Evolutionary conservation across 2,797 vertebrate genomes (phyloP), one percentile per base, ranked within the genome.

Genomic region (Coccyzus lansbergi): DNA sequence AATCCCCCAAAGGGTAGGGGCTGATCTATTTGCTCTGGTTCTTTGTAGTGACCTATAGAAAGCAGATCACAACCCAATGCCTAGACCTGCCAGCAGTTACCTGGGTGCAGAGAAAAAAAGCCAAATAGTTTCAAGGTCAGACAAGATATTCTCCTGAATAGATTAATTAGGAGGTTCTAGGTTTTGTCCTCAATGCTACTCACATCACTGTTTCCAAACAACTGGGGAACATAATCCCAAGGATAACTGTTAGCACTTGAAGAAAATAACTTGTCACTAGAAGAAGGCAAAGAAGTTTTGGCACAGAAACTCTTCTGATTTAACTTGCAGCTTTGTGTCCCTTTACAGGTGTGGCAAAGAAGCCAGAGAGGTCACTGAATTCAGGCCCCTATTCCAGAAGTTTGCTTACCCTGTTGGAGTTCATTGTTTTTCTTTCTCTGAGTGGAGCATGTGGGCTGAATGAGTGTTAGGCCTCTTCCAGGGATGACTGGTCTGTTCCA

Each of bases 381-480:
- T 64, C 3, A 36, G 33, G 25, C 2, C 9, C 4, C 10, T 82
- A 42, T 60, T 14, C 31, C 46, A 84, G 60, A 63, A 59, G 4
- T 2, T 17, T 52, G 2, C 48, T 90, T 5, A 5, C 34, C 0
- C 0, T 49, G 40, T 34, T 46, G 31, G 62, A 80, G 13, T 76
- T 10, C 6, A 13, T 21, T 29, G 34, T 44, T 72, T 81, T 49
- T 49, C 55, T 31, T 10, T 55, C 29, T 83, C 22, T 52, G 63
- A 22, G 22, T 38, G 28, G 33, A 84, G 2, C 31, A 48, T 48
- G 62, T 76, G 60, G 48, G 65, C 21, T 21, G 25, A 84, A 69
- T 22, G 40, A 51, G 3, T 25, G 22, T 55, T 71, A 70, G 88
- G 31, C 10, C 22, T 62, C n/a, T 67, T 69, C 28, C 2, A 3